Conservation (phyloP, 1,140 invertebrate species). For the Brachionus manjavacas region DNA sequence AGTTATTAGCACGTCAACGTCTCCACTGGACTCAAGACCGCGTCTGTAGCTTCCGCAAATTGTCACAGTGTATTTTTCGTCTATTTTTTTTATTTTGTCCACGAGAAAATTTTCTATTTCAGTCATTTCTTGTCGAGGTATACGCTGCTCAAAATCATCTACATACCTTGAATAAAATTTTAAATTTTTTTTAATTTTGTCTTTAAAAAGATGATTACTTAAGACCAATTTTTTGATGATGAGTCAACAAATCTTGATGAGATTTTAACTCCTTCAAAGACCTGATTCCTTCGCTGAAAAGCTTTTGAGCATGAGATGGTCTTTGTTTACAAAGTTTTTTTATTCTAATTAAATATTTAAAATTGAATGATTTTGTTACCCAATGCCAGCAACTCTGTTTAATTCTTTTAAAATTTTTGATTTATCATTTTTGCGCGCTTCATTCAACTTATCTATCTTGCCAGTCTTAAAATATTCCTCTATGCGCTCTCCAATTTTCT, state of each 20-base stretch:
- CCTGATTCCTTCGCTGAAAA: conserved; percentile 64
- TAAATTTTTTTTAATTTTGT: not conserved
- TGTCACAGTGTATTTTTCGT: conserved; percentile 63
- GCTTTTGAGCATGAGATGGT: conserved; percentile 70
- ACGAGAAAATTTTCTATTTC: conserved; percentile 44
- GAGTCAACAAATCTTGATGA: conserved; percentile 63
- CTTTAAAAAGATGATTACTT: conserved; percentile 60
- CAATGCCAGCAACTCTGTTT: conserved; percentile 70
- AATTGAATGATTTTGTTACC: conserved; percentile 47
- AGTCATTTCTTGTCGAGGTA: conserved; percentile 59
- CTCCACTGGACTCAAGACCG: conserved; percentile 67
- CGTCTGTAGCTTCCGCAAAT: conserved; percentile 70
- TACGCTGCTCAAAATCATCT: conserved; percentile 61
- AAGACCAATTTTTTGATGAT: conserved; percentile 71
- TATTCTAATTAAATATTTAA: not conserved
- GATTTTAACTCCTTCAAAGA: conserved; percentile 67
- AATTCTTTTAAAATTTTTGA: conserved; percentile 67
- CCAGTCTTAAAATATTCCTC: conserved; percentile 75
- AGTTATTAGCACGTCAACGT: conserved; percentile 71
- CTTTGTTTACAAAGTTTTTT: conserved; percentile 51
- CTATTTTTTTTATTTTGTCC: conserved; percentile 51
- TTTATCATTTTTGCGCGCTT: conserved; percentile 60
- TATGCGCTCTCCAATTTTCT: conserved; percentile 74
- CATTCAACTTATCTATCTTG: conserved; percentile 69
- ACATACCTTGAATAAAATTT: conserved; percentile 53